A percentile compares a stretch with the other conserved stretches of the same genome.
Conservation (phyloP, 2,113 vertebrate species). For the Camarhynchus parvulus region DNA sequence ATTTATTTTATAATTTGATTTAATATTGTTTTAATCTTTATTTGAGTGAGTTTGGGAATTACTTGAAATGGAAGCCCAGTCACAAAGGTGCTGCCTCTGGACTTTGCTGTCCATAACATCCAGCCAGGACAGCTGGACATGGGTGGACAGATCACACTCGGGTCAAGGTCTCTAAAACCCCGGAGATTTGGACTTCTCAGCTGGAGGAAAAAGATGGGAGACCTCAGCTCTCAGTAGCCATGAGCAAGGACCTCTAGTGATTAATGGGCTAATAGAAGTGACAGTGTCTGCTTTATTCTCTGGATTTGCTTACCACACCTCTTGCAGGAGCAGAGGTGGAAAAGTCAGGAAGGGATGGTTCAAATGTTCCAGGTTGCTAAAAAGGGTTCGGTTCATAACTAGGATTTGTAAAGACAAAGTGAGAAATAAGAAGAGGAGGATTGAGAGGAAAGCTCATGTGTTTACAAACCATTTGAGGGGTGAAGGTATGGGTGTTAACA, state of each 20-base stretch:
- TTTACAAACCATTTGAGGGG: not conserved
- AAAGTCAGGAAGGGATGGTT: no score
- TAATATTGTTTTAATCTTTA: not conserved
- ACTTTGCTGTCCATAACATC: not conserved
- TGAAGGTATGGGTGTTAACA: not conserved
- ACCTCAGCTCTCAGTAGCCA: not conserved
- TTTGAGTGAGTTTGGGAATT: not conserved
- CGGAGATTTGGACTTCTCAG: not conserved
- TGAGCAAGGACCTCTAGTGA: no score
- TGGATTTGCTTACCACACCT: not conserved
- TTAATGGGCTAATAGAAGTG: not conserved
- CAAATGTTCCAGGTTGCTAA: no score
- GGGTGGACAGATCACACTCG: fast-evolving
- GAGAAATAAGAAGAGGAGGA: not conserved
- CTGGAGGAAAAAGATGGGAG: not conserved
- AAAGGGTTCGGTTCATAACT: not conserved
- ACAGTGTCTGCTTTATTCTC: not conserved
- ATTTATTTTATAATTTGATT: no score
- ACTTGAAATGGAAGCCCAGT: not conserved
- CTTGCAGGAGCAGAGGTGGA: not conserved
- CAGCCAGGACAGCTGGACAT: not conserved
- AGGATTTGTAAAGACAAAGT: not conserved
- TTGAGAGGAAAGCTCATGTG: not conserved
- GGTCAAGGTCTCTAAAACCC: no score
- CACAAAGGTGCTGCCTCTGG: fast-evolving